Percentiles rank a stretch among this genome's conserved stretches.
These are phyloP conservation scores for Leucozona laternaria DNA, from an alignment of 2,888 invertebrate genomes.

Conservation along the genomic window DNA sequence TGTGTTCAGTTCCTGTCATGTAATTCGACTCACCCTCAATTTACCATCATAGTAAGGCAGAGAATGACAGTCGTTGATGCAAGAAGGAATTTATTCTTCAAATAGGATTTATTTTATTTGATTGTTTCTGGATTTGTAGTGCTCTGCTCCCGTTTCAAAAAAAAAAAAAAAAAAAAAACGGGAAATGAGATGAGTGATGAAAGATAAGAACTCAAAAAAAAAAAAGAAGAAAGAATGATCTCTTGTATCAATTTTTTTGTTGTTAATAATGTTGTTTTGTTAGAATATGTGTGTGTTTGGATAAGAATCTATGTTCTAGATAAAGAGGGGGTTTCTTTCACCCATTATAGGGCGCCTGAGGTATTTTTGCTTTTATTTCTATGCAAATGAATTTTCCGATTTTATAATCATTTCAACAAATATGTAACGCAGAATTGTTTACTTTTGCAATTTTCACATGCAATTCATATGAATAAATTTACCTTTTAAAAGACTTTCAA, in stretches of 20 bases:
- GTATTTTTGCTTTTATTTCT: constrained; percentile 35
- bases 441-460: constrained; percentile 74
- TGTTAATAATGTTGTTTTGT: background rate
- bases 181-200: constrained; percentile 61
- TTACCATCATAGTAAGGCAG: background rate
- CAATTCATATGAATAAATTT: constrained; percentile 68
- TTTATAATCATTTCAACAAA: constrained; percentile 71
- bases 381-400: constrained; percentile 71
- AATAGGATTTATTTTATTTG: constrained; percentile 59
- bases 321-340: background rate
- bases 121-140: constrained; percentile 70
- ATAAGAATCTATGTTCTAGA: constrained; percentile 54
- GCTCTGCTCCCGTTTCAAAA: constrained; percentile 65
- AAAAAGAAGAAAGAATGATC: constrained; percentile 1
- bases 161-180: no score
- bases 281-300: constrained; percentile 38
- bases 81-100: constrained; percentile 17
- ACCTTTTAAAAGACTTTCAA: background rate
- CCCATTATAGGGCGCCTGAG: background rate
- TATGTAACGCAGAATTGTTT: constrained; percentile 65
- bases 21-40: constrained; percentile 75
- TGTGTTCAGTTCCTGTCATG: constrained; percentile 63
- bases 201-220: constrained; percentile 55
- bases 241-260: constrained; percentile 52
- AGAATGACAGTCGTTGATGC: constrained; percentile 16